These are phyloP conservation scores for Microtus richardsoni DNA, from an alignment of 2,113 vertebrate species.

Conservation along the genomic window DNA sequence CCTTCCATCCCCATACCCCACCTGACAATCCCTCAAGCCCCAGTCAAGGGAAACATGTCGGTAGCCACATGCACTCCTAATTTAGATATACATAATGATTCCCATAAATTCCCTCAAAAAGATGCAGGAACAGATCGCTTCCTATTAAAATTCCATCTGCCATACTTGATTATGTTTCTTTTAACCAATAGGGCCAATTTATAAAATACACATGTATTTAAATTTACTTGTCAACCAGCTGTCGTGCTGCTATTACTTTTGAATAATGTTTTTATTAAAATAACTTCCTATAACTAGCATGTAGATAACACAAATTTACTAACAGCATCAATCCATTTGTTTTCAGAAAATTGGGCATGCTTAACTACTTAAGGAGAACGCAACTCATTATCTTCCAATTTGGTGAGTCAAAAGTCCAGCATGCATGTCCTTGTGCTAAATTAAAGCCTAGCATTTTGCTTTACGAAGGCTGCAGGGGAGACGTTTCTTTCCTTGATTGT, in stretches of 20 bases:
- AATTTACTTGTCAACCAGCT: constrained; percentile 47
- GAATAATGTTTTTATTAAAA: constrained; percentile 40
- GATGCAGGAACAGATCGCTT: not conserved
- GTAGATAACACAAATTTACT: not conserved
- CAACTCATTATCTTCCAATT: not conserved
- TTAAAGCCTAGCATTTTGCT: not conserved
- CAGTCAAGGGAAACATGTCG: constrained; percentile 2
- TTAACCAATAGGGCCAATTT: not conserved
- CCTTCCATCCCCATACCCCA: not conserved
- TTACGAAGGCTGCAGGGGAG: not conserved
- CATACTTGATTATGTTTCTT: not conserved
- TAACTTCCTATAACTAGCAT: not conserved
- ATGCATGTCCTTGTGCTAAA: not conserved
- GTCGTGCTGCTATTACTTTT: not conserved
- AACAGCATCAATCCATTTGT: not conserved
- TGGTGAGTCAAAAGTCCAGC: not conserved
- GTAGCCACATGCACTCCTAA: not conserved
- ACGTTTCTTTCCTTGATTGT: not conserved
- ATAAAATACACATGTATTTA: constrained; percentile 40
- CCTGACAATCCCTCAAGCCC: not conserved
- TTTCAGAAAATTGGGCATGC: constrained; percentile 2
- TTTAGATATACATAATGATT: constrained; percentile 21
- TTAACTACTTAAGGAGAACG: not conserved
- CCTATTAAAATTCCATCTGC: constrained; percentile 41
- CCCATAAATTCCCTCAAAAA: constrained; percentile 15